Evolutionary conservation across 1,140 invertebrate genomes (phyloP), one percentile per base, ranked within the genome.

Genomic region (Schlechtendalia chinensis): DNA sequence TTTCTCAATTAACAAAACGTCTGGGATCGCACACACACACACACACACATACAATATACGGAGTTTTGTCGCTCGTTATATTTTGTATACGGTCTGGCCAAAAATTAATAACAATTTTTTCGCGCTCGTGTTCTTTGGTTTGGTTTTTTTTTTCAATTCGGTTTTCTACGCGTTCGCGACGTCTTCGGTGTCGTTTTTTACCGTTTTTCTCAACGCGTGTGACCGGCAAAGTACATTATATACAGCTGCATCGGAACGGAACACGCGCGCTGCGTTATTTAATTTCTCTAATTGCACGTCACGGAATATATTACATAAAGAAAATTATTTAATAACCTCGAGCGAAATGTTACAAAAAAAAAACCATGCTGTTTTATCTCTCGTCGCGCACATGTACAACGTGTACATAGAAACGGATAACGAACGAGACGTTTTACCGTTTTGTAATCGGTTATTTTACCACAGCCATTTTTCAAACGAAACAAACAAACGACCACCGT

Each of bases 1-100:
- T 71, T 39, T 47, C 47, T 50, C 50, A 71, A 71, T 71, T 71
- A 71, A 71, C 67, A n/a, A 50, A 47, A 71, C 47, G 67, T 45
- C 67, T 50, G 67, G 47, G 50, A 17, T 39, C 47, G 22, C 22
- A 39, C 8, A 39, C 8, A 39, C 8, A 39, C 32, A 8, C 8
- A 39, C 8, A 39, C 32, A 8, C 32, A 4, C 8, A 39, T 8
- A 39, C 47, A n/a, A 4, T 39, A 39, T 8, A 39, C 47, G 39
- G 39, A 50, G 67, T 71, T 47, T 47, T 50, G 67, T 39, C 67
- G 27, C 67, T 47, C 14, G 61, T 65, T 32, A 65, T 65, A 65
- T 65, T 65, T n/a, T n/a, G n/a, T n/a, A n/a, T 71, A 71, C 32
- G n/a, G 39, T 16, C 14, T 22, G 16, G 11, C 45, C 14, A 14